phyloP scores from a whole-genome alignment of 2,888 invertebrate genomes.

The Drosophila fulvimacula region DNA sequence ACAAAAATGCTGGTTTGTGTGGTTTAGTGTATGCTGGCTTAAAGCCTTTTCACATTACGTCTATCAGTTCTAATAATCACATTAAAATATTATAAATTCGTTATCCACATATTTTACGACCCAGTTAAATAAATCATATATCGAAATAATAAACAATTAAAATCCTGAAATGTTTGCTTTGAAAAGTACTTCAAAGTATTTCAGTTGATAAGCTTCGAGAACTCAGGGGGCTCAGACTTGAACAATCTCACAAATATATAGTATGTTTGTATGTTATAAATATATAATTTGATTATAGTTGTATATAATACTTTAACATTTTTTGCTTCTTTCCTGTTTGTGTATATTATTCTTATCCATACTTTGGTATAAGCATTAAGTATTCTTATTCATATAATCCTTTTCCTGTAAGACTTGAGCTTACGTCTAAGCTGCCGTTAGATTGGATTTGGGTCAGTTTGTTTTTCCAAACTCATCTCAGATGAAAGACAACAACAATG shows the following conservation, averaged over 20 bases:
- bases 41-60: background rate
- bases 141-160: background rate
- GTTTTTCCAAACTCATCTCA: conserved; percentile 2
- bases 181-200: background rate
- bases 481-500: conserved; percentile 19
- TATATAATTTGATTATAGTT: background rate
- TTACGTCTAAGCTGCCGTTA: background rate
- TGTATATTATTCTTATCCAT: background rate
- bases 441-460: conserved; percentile 25
- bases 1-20: background rate
- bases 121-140: background rate
- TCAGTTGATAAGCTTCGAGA: conserved; percentile 16
- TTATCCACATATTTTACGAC: background rate
- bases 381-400: background rate
- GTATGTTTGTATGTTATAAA: background rate
- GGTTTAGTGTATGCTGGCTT: background rate
- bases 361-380: background rate
- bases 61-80: background rate
- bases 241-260: conserved; percentile 12
- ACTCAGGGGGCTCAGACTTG: conserved; percentile 18
- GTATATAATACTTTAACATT: background rate
- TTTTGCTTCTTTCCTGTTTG: too few relatives aligned
- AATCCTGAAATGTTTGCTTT: background rate
- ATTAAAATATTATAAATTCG: background rate
- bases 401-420: background rate